phyloP scores from a whole-genome alignment of 2,888 invertebrate species.

The Parochlus steinenii region DNA sequence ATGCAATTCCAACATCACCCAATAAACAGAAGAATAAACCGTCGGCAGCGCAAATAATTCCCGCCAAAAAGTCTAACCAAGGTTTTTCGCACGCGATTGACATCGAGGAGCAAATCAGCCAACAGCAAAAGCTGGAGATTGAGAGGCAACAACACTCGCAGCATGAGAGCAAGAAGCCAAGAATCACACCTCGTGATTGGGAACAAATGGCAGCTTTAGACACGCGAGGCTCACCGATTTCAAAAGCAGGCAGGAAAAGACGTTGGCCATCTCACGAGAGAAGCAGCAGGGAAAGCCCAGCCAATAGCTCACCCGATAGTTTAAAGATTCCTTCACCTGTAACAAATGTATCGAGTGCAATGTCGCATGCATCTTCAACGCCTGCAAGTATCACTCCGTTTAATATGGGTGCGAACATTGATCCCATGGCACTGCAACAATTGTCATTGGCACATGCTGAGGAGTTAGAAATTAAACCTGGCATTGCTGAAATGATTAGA shows the following conservation, averaged over 20 bases:
- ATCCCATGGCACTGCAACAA: constrained; percentile 26
- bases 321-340: constrained; percentile 22
- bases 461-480: constrained; percentile 83
- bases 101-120: constrained; percentile 10
- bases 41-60: constrained; percentile 32
- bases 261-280: constrained; percentile 30
- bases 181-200: constrained; percentile 25
- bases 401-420: constrained; percentile 21
- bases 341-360: constrained; percentile 25
- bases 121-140: constrained; percentile 13
- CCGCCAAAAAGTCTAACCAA: constrained; percentile 19
- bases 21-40: too few species aligned
- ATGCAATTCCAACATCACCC: constrained; percentile 3
- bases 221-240: constrained; percentile 23
- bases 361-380: too few species aligned
- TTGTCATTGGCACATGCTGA: constrained; percentile 38
- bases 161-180: constrained; percentile 25
- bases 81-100: constrained; percentile 18
- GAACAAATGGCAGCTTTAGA: constrained; percentile 21
- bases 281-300: constrained; percentile 22
- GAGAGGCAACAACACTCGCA: constrained; percentile 16
- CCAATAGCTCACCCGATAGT: constrained; percentile 18
- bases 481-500: constrained; percentile 91
- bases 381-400: constrained; percentile 21
- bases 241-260: constrained; percentile 23